A percentile compares a stretch with the other conserved stretches of the same genome.
These are phyloP conservation scores for Plagodis pulveraria DNA, from an alignment of 2,888 invertebrate genomes.

Conservation along the genomic window DNA sequence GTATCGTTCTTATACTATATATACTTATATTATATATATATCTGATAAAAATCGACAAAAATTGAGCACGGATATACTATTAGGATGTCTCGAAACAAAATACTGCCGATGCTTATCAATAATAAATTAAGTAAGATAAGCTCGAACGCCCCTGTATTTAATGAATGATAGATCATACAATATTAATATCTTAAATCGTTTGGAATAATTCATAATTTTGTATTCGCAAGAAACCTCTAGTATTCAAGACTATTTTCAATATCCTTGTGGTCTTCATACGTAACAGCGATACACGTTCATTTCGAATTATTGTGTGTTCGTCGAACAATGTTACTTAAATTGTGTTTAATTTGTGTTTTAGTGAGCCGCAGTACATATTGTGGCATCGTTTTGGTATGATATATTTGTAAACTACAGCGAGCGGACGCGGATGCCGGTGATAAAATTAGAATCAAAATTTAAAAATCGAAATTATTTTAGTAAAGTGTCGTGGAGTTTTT, in stretches of 20 bases:
- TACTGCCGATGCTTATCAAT: conserved; percentile 78
- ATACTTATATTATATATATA: conserved; percentile 38
- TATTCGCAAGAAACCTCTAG: conserved; percentile 60
- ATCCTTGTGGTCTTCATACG: conserved; percentile 84
- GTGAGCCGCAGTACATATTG: conserved; percentile 67
- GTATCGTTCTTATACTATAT: conserved; percentile 67
- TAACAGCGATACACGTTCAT: conserved; percentile 80
- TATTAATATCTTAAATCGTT: conserved; percentile 34
- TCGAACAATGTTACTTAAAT: conserved; percentile 43
- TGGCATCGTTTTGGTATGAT: conserved; percentile 71
- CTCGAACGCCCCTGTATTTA: conserved; percentile 54
- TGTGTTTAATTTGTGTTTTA: conserved; percentile 61
- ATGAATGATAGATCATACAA: conserved; percentile 32
- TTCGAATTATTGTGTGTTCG: conserved; percentile 66
- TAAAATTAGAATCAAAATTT: conserved; percentile 81
- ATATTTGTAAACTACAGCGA: conserved; percentile 81
- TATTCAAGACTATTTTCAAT: conserved; percentile 62
- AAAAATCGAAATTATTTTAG: conserved; percentile 81
- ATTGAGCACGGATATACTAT: conserved; percentile 83
- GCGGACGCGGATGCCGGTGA: conserved; percentile 81
- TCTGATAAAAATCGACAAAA: conserved; percentile 65
- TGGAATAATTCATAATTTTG: conserved; percentile 59
- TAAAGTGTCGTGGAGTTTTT: conserved; percentile 50
- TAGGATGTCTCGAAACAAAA: conserved; percentile 74
- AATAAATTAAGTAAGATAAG: conserved; percentile 65